Evolutionary conservation across 2,888 invertebrate genomes (phyloP).

Genomic region (Drosophila parthenogenetica): DNA sequence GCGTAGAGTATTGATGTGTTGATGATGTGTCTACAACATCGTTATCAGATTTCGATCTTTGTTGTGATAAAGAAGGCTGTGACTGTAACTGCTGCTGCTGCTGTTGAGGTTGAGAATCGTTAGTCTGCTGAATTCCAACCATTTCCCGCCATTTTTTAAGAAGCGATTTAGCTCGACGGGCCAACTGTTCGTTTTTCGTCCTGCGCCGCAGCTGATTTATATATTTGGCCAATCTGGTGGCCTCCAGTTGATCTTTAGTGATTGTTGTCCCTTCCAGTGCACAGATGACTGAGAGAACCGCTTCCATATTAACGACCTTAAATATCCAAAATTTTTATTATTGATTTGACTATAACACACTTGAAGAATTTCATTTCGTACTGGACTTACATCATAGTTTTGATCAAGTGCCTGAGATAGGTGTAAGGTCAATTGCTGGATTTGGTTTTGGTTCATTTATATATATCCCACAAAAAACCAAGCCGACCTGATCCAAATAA

Average conservation of each 20-base stretch:
- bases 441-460: slow-evolving; percentile 91
- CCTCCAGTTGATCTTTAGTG: slow-evolving; percentile 86
- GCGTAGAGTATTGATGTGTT: slow-evolving; percentile 9
- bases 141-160: slow-evolving; percentile 97
- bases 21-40: slow-evolving; percentile 1
- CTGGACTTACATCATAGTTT: slow-evolving; percentile 97
- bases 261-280: slow-evolving; percentile 93
- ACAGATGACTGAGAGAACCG: slow-evolving; percentile 96
- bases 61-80: slow-evolving; percentile 28
- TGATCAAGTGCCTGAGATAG: slow-evolving; percentile 98
- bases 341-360: not conserved
- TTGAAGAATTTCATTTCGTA: not conserved
- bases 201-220: slow-evolving; percentile 96
- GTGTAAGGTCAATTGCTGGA: slow-evolving; percentile 96
- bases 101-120: slow-evolving; percentile 46
- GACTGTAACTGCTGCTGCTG: slow-evolving; percentile 18
- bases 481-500: slow-evolving; percentile 48
- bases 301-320: slow-evolving; percentile 97
- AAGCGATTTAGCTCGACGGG: slow-evolving; percentile 95
- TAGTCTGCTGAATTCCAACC: slow-evolving; percentile 87
- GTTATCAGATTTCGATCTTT: slow-evolving; percentile 6
- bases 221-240: slow-evolving; percentile 96
- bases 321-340: not conserved
- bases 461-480: slow-evolving; percentile 40
- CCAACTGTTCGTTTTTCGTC: slow-evolving; percentile 93